Percentiles rank a stretch among this genome's conserved stretches.
Evolutionary conservation across 1,140 invertebrate genomes (phyloP).

Genomic region (Ladona fulva): DNA sequence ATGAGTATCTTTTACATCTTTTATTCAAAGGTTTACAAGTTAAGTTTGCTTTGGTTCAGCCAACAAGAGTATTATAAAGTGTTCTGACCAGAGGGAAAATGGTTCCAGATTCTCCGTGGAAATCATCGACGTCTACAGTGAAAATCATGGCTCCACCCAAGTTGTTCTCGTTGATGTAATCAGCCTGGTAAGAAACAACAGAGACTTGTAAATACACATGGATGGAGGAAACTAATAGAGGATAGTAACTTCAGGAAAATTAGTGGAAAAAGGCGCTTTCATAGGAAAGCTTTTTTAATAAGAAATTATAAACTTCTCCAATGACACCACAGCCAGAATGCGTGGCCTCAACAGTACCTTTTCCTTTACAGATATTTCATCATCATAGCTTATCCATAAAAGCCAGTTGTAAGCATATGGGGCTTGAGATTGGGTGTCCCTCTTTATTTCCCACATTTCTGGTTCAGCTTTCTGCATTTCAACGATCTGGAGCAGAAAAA

Average conservation of each 20-base stretch:
- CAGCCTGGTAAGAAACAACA: slow-evolving; percentile 38
- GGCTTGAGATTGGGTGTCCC: slow-evolving; percentile 53
- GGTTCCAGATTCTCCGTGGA: slow-evolving; percentile 51
- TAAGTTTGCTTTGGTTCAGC: background rate
- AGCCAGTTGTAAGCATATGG: slow-evolving; percentile 62
- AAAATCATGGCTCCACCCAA: slow-evolving; percentile 54
- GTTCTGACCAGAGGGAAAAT: slow-evolving; percentile 49
- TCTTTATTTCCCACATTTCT: slow-evolving; percentile 39
- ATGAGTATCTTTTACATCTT: no score
- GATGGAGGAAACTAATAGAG: no score
- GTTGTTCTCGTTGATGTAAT: slow-evolving; percentile 48
- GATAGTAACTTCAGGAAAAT: no score
- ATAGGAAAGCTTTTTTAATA: no score
- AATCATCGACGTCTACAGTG: slow-evolving; percentile 59
- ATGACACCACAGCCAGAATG: no score
- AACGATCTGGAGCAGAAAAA: no score
- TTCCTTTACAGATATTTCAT: slow-evolving; percentile 50
- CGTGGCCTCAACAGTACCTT: slow-evolving; percentile 52
- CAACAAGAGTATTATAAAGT: background rate
- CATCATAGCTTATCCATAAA: slow-evolving; percentile 80
- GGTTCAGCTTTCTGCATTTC: no score
- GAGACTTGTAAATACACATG: no score
- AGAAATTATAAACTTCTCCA: no score
- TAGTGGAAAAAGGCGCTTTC: no score
- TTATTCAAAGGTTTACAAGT: no score